Conservation (phyloP, 1,140 invertebrate species). For the Medauroidea extradentata region DNA sequence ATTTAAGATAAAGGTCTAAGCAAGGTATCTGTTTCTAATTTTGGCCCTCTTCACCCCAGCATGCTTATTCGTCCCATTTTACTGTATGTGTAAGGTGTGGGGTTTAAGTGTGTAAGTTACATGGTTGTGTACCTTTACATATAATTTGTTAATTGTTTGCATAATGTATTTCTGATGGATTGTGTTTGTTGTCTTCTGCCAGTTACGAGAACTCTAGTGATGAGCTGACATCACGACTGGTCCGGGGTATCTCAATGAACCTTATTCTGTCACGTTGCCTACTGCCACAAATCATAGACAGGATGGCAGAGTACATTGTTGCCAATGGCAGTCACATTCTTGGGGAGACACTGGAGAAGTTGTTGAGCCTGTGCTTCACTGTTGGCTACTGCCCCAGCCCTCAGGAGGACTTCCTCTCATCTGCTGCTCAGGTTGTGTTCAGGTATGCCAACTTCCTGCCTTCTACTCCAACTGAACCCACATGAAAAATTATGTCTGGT, state of each 20-base stretch:
- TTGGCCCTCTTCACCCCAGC: no score
- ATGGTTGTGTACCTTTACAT: no score
- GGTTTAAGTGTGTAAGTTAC: no score
- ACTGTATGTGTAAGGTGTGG: no score
- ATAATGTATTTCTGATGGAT: no score
- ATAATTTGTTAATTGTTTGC: no score
- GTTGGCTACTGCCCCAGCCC: conserved; percentile 21
- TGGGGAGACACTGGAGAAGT: conserved; percentile 23
- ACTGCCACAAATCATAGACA: conserved; percentile 17
- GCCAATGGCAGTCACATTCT: conserved; percentile 16
- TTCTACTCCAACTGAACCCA: no score
- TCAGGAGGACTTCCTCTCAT: conserved; percentile 14
- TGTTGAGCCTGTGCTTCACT: conserved; percentile 21
- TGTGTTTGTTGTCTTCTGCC: neutral
- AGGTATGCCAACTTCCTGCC: conserved; percentile 20
- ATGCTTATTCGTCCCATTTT: no score
- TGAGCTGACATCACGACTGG: conserved; percentile 10
- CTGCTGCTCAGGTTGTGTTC: conserved; percentile 12
- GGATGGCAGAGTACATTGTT: conserved; percentile 19
- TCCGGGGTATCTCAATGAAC: conserved; percentile 18
- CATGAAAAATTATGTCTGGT: no score
- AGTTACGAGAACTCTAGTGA: conserved; percentile 4
- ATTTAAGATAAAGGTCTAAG: no score
- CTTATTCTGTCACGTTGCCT: conserved; percentile 9
- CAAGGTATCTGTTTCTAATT: no score